Percentiles rank a stretch among this genome's conserved stretches.
Conservation (phyloP, 2,113 vertebrate species). For the Pterophyllum scalare region DNA sequence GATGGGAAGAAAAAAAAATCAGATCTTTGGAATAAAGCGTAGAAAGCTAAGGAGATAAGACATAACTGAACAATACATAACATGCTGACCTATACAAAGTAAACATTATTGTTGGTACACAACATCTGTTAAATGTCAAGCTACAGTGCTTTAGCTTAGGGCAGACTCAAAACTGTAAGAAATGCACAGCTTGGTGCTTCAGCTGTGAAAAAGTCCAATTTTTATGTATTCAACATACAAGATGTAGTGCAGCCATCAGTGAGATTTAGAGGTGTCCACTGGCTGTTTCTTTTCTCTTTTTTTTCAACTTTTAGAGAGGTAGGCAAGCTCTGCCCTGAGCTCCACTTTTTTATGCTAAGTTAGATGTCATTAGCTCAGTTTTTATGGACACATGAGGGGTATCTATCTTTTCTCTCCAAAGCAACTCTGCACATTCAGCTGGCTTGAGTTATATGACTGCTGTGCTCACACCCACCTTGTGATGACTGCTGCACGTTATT, state of each 20-base stretch:
- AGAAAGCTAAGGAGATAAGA: background rate
- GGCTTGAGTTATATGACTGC: background rate
- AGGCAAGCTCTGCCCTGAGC: background rate
- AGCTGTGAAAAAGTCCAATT: background rate
- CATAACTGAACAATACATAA: background rate
- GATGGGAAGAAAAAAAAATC: background rate
- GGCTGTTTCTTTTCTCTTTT: background rate
- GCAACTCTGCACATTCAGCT: background rate
- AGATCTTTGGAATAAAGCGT: background rate
- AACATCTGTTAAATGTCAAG: background rate
- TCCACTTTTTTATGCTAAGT: background rate
- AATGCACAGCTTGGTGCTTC: background rate
- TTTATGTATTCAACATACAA: background rate
- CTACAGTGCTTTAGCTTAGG: background rate
- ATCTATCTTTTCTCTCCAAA: background rate
- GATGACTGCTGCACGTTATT: background rate
- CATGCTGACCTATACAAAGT: background rate
- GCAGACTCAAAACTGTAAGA: background rate
- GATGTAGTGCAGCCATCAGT: background rate
- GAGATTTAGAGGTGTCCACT: background rate
- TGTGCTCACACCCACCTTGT: slow-evolving; percentile 38
- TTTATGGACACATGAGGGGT: background rate
- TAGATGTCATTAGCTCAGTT: background rate
- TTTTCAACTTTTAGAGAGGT: background rate
- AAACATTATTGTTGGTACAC: background rate